These are phyloP conservation scores for Tipula vernalis DNA, from an alignment of 2,888 invertebrate species.

Conservation along the genomic window DNA sequence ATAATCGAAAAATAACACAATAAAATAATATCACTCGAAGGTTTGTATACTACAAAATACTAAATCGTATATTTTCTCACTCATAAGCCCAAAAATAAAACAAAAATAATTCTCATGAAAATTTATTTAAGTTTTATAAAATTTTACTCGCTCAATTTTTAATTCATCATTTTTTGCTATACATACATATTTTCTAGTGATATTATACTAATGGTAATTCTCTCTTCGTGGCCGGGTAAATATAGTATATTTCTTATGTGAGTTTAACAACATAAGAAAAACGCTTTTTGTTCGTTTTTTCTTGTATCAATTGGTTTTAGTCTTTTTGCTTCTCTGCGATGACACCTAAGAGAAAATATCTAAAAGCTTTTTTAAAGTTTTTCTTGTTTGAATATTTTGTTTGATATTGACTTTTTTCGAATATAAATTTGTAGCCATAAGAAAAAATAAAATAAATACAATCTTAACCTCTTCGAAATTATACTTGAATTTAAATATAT, in stretches of 20 bases:
- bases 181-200: background rate
- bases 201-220: background rate
- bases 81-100: background rate
- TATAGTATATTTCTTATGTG: slow-evolving; percentile 4
- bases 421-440: background rate
- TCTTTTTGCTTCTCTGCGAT: background rate
- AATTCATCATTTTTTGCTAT: background rate
- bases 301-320: background rate
- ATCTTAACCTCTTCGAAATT: background rate
- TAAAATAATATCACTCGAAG: background rate
- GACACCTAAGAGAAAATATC: background rate
- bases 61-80: background rate
- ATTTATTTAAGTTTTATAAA: background rate
- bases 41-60: background rate
- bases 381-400: background rate
- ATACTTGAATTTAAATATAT: background rate
- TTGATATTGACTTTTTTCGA: background rate
- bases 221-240: slow-evolving; percentile 5
- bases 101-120: background rate
- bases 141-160: background rate
- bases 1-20: background rate
- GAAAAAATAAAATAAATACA: background rate
- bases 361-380: background rate
- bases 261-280: background rate
- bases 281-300: background rate